A percentile compares a stretch with the other conserved stretches of the same genome.
Evolutionary conservation across 2,113 vertebrate species (phyloP).

Genomic region (Laticauda colubrina): DNA sequence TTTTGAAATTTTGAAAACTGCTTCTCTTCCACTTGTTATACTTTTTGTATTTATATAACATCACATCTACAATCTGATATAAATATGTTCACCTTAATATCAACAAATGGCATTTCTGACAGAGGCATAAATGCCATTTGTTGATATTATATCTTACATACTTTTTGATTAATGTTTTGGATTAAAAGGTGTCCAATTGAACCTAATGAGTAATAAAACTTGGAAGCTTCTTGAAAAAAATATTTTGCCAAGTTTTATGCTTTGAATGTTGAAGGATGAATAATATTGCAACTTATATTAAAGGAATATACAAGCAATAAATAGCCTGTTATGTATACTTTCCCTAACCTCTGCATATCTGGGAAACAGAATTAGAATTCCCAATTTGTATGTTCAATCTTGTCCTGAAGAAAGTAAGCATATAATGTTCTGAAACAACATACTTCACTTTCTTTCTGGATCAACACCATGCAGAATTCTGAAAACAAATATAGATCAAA

Average conservation of each 20-base stretch:
- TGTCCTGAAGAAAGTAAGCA: background rate
- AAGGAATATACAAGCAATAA: background rate
- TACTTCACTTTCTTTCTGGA: background rate
- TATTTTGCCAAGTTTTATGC: background rate
- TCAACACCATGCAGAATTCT: background rate
- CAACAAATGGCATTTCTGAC: background rate
- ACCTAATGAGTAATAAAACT: background rate
- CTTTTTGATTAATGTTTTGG: background rate
- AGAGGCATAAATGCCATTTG: background rate
- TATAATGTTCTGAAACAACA: background rate
- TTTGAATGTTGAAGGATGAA: background rate
- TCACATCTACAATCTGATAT: background rate
- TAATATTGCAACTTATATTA: background rate
- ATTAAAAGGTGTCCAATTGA: background rate
- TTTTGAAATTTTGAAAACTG: background rate
- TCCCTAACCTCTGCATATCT: background rate
- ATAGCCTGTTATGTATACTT: background rate
- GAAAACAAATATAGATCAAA: background rate
- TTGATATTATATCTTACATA: background rate
- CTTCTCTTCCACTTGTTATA: background rate
- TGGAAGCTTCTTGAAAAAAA: too few relatives aligned
- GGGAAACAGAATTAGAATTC: background rate
- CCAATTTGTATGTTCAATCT: background rate
- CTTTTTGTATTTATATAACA: background rate
- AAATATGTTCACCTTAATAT: too few relatives aligned